Conservation (phyloP, 2,888 invertebrate species). For the Anodontia alba region DNA sequence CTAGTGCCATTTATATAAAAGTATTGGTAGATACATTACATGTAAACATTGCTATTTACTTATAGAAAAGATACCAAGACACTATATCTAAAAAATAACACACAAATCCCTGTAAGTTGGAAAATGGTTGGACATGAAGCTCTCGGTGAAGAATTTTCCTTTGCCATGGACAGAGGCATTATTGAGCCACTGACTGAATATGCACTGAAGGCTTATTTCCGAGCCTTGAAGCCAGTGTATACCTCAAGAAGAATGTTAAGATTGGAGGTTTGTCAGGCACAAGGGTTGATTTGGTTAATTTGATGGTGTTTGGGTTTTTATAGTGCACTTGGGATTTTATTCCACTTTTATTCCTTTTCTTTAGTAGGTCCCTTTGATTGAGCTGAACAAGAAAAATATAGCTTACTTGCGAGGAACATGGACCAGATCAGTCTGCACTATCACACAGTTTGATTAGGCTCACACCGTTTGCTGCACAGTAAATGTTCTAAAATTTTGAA, state of each 20-base stretch:
- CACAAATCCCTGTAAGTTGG: conserved; percentile 83
- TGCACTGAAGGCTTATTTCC: conserved; percentile 82
- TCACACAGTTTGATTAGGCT: no score
- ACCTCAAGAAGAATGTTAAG: conserved; percentile 81
- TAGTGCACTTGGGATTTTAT: neutral
- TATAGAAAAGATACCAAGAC: conserved; percentile 84
- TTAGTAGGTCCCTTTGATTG: no score
- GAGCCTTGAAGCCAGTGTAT: conserved; percentile 82
- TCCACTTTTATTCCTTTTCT: no score
- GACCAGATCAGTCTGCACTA: no score
- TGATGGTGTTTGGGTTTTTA: neutral
- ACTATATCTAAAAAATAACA: conserved; percentile 82
- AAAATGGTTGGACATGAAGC: conserved; percentile 82
- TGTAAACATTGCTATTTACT: no score
- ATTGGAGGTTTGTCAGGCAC: conserved; percentile 75
- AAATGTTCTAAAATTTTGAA: no score
- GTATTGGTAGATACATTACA: no score
- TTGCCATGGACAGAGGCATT: conserved; percentile 81
- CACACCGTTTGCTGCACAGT: no score
- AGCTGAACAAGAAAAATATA: no score
- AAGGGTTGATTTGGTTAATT: neutral
- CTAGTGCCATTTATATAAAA: no score
- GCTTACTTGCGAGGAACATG: no score
- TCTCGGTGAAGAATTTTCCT: conserved; percentile 84
- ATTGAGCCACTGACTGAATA: conserved; percentile 82